phyloP scores from a whole-genome alignment of 1,140 invertebrate species.

The Dermatophagoides farinae region DNA sequence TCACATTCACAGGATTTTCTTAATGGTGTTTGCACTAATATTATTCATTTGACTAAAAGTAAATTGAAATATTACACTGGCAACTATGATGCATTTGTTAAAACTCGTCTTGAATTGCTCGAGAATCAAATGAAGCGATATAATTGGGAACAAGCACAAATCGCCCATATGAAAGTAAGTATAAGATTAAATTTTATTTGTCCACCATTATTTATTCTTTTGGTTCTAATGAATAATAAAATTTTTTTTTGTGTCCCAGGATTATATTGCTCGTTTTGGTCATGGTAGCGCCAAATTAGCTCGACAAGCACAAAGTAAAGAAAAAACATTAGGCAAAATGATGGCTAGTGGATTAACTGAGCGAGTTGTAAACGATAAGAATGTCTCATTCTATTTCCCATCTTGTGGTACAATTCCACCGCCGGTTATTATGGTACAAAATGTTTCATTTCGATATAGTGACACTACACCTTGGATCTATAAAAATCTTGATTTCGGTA shows the following conservation, averaged over 20 bases:
- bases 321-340: constrained; percentile 98
- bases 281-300: constrained; percentile 96
- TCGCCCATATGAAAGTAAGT: constrained; percentile 85
- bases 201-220: not conserved
- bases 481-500: constrained; percentile 92
- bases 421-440: constrained; percentile 96
- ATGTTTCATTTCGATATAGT: constrained; percentile 84
- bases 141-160: constrained; percentile 99
- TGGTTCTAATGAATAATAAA: not conserved
- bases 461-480: constrained; percentile 78
- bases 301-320: constrained; percentile 93
- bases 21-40: constrained; percentile 97
- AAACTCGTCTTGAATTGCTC: constrained; percentile 72
- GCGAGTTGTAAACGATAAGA: constrained; percentile 72
- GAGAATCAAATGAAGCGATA: constrained; percentile 99
- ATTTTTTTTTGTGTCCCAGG: constrained; percentile 31
- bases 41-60: constrained; percentile 83
- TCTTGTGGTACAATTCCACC: constrained; percentile 89
- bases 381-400: constrained; percentile 82
- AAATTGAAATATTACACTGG: constrained; percentile 81
- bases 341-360: constrained; percentile 89
- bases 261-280: constrained; percentile 97
- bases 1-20: constrained; percentile 99
- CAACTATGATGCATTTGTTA: constrained; percentile 87
- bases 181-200: not conserved